These are phyloP conservation scores for Falco berigora DNA, from an alignment of 2,797 vertebrate genomes.

Conservation along the genomic window DNA sequence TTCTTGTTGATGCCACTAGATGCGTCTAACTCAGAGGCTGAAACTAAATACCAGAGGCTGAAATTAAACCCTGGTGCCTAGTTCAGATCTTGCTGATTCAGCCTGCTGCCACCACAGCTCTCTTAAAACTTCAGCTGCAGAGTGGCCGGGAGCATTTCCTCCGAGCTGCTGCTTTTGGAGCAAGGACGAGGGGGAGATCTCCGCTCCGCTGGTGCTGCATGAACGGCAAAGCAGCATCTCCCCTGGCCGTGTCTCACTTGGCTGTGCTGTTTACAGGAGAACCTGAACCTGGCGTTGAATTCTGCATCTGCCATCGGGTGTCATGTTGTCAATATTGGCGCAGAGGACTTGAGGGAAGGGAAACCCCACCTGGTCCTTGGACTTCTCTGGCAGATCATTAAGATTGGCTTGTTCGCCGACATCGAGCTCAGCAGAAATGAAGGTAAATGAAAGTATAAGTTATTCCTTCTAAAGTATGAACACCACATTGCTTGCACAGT, in stretches of 20 bases:
- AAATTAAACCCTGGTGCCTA: slow-evolving; percentile 38
- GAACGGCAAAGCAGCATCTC: not conserved
- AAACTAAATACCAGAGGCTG: slow-evolving; percentile 45
- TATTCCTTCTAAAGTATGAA: not conserved
- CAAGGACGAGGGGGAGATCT: not conserved
- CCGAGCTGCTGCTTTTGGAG: not conserved
- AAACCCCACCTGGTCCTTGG: slow-evolving; percentile 94
- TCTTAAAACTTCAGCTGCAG: not conserved
- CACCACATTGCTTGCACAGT: not conserved
- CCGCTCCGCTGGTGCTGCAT: not conserved
- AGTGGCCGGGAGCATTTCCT: fast-evolving
- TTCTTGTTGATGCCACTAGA: not conserved
- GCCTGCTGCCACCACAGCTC: not conserved
- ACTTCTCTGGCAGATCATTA: slow-evolving; percentile 97
- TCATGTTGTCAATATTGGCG: slow-evolving; percentile 97
- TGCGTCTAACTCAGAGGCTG: not conserved
- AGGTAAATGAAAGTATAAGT: slow-evolving; percentile 70
- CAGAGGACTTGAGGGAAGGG: slow-evolving; percentile 89
- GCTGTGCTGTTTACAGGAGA: slow-evolving; percentile 79
- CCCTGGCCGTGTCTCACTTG: not conserved
- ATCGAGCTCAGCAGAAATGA: slow-evolving; percentile 94
- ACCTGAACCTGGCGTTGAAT: slow-evolving; percentile 94
- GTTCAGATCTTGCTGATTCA: not conserved
- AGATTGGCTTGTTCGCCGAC: slow-evolving; percentile 93
- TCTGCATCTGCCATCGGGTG: slow-evolving; percentile 96